Percentiles rank a stretch among this genome's conserved stretches.
phyloP scores from a whole-genome alignment of 1,140 invertebrate species.

The Neoseiulus cucumeris region DNA sequence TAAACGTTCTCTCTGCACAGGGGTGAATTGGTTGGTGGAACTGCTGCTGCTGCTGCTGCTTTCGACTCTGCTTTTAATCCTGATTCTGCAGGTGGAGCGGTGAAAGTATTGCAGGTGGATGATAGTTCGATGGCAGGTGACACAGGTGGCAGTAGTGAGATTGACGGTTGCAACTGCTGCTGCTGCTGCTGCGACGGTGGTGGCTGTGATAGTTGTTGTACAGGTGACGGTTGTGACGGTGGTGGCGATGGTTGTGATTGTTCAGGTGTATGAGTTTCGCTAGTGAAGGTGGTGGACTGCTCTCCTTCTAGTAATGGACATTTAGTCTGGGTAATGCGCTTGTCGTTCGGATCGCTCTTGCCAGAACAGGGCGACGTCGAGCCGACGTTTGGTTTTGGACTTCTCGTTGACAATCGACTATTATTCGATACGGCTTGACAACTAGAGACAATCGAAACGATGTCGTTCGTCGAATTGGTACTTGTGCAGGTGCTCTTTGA shows the following conservation, averaged over 20 bases:
- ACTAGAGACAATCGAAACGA: slow-evolving; percentile 2
- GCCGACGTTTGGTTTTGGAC: not conserved
- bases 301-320: slow-evolving; percentile 7
- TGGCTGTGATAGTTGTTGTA: not conserved
- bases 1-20: too few species aligned
- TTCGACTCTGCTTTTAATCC: too few species aligned
- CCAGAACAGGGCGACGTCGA: not conserved
- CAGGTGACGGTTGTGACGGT: not conserved
- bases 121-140: too few species aligned
- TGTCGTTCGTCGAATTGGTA: not conserved
- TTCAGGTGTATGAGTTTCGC: not conserved
- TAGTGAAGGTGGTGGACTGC: slow-evolving; percentile 1
- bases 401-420: not conserved
- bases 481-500: slow-evolving; percentile 11
- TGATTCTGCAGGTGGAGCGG: too few species aligned
- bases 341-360: slow-evolving; percentile 5
- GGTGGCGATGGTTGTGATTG: not conserved
- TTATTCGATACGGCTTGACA: not conserved
- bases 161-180: not conserved
- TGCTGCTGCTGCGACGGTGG: not conserved
- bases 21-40: too few species aligned
- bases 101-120: too few species aligned
- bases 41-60: too few species aligned
- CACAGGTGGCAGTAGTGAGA: not conserved
- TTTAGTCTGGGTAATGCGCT: slow-evolving; percentile 10